Percentiles rank a stretch among this genome's conserved stretches.
These are phyloP conservation scores for Eumaeus atala DNA, from an alignment of 1,140 invertebrate species.

Conservation along the genomic window DNA sequence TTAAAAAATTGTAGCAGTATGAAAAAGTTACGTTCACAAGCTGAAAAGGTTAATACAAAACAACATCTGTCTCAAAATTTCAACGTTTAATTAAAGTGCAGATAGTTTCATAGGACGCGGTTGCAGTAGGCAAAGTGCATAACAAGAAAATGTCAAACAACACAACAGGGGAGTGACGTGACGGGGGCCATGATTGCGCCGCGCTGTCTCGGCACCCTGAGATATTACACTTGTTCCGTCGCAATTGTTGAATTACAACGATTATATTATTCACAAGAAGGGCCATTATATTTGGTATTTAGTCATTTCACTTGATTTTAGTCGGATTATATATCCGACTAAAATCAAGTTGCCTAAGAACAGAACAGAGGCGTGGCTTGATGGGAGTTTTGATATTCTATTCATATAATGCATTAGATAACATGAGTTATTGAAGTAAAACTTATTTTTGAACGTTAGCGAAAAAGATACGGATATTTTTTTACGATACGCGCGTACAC, in stretches of 20 bases:
- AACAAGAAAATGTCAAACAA: slow-evolving; percentile 63
- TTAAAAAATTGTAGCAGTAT: too few relatives aligned
- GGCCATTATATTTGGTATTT: slow-evolving; percentile 10
- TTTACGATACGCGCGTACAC: too few relatives aligned
- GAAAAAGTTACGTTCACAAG: neutral
- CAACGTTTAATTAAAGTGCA: slow-evolving; percentile 39
- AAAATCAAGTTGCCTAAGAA: too few relatives aligned
- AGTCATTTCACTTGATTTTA: neutral
- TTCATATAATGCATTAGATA: too few relatives aligned
- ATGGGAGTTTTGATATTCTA: too few relatives aligned
- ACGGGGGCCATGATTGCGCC: slow-evolving; percentile 42
- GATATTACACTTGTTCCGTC: slow-evolving; percentile 51
- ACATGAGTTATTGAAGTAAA: too few relatives aligned
- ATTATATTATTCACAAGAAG: slow-evolving; percentile 17
- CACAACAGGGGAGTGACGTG: slow-evolving; percentile 41
- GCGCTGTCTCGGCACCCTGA: slow-evolving; percentile 46
- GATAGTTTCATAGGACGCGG: slow-evolving; percentile 20
- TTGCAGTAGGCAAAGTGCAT: slow-evolving; percentile 42
- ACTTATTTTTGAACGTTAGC: too few relatives aligned
- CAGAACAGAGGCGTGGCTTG: too few relatives aligned
- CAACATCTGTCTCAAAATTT: slow-evolving; percentile 20
- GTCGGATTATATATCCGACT: neutral
- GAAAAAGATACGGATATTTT: too few relatives aligned
- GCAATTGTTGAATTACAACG: slow-evolving; percentile 14
- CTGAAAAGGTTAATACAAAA: too few relatives aligned